phyloP scores from a whole-genome alignment of 2,888 invertebrate genomes.

The Dynastes maya region DNA sequence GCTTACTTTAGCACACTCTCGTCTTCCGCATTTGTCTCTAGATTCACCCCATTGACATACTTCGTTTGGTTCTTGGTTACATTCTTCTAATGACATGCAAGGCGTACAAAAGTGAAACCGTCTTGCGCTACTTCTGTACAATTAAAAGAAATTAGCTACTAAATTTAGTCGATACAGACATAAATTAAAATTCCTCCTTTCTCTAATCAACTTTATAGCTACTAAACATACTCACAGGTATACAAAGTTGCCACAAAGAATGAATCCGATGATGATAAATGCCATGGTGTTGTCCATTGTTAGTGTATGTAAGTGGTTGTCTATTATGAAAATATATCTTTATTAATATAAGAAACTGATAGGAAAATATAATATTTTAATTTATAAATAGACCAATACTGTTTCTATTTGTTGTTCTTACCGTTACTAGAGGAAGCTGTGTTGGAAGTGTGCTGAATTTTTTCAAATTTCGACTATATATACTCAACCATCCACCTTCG shows the following conservation, averaged over 20 bases:
- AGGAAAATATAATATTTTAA: not conserved
- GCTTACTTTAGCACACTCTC: constrained; percentile 67
- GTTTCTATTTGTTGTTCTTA: constrained; percentile 20
- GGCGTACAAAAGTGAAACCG: constrained; percentile 55
- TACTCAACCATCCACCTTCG: constrained; percentile 38
- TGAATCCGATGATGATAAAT: constrained; percentile 30
- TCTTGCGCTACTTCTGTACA: constrained; percentile 53
- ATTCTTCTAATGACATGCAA: constrained; percentile 61
- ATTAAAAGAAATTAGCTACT: constrained; percentile 30
- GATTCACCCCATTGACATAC: constrained; percentile 66
- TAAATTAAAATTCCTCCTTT: too few relatives aligned
- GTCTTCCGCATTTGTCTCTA: constrained; percentile 63
- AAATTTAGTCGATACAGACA: not conserved
- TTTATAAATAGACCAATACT: not conserved
- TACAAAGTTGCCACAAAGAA: constrained; percentile 40
- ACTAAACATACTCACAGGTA: constrained; percentile 37
- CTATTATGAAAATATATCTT: not conserved
- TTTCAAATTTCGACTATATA: constrained; percentile 42
- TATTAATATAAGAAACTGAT: not conserved
- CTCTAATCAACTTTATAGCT: not conserved
- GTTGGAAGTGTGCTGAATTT: constrained; percentile 20
- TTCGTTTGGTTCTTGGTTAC: constrained; percentile 62
- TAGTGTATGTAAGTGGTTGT: not conserved
- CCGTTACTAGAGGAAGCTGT: constrained; percentile 32
- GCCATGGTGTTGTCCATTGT: constrained; percentile 42